Evolutionary conservation across 2,113 vertebrate species (phyloP).

Genomic region (Muntiacus muntjak): DNA sequence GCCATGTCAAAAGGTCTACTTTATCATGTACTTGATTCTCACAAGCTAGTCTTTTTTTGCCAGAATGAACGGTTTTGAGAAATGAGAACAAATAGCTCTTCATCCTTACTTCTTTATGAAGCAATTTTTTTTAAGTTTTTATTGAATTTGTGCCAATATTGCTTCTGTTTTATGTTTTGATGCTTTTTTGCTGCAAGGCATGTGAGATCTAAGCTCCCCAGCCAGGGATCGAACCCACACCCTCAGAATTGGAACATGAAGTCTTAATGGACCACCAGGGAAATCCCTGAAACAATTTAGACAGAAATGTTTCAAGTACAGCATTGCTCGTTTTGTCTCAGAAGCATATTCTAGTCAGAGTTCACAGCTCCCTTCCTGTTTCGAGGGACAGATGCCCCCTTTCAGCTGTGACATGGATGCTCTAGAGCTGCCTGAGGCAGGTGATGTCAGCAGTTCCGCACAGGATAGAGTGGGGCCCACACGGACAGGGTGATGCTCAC

Average conservation of each 20-base stretch:
- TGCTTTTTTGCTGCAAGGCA: neutral
- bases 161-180: neutral
- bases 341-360: neutral
- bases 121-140: neutral
- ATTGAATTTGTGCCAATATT: neutral
- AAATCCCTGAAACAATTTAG: neutral
- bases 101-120: neutral
- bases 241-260: neutral
- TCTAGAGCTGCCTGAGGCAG: neutral
- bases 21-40: neutral
- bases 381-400: rapidly evolving
- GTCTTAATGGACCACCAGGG: neutral
- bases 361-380: rapidly evolving
- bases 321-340: neutral
- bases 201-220: neutral
- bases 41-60: neutral
- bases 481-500: neutral
- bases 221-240: neutral
- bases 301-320: neutral
- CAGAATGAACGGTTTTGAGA: neutral
- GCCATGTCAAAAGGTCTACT: neutral
- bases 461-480: neutral
- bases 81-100: neutral
- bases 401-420: rapidly evolving
- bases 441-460: rapidly evolving